phyloP scores from a whole-genome alignment of 2,113 vertebrate species.

The Gnathonemus longibarbis region DNA sequence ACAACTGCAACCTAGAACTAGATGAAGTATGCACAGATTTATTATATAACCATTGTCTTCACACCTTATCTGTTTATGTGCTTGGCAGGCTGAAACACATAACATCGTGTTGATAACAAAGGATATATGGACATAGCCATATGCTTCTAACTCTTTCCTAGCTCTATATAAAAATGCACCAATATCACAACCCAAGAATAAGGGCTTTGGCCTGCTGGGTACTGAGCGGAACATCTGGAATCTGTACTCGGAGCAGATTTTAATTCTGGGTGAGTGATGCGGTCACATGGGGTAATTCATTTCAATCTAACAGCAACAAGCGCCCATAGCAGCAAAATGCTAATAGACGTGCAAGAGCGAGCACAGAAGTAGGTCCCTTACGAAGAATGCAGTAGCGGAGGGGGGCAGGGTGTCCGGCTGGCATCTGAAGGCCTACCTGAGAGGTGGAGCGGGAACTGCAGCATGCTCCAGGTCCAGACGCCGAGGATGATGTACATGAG shows the following conservation, averaged over 20 bases:
- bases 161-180: not conserved
- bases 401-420: not conserved
- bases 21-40: not conserved
- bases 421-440: conserved; percentile 66
- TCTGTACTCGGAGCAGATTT: not conserved
- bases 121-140: not conserved
- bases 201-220: not conserved
- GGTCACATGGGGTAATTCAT: not conserved
- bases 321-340: not conserved
- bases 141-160: not conserved
- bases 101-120: not conserved
- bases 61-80: not conserved
- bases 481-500: conserved; percentile 78
- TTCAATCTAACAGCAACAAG: not conserved
- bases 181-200: not conserved
- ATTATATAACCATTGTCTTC: not conserved
- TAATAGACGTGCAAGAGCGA: not conserved
- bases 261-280: not conserved
- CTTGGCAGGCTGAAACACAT: not conserved
- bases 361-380: not conserved
- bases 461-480: conserved; percentile 94
- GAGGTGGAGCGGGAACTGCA: conserved; percentile 91
- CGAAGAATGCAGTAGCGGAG: not conserved
- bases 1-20: not conserved
- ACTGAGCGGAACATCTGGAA: not conserved